A percentile compares a stretch with the other conserved stretches of the same genome.
Conservation (phyloP, 2,113 vertebrate species). For the Rhegmatorhina hoffmannsi region DNA sequence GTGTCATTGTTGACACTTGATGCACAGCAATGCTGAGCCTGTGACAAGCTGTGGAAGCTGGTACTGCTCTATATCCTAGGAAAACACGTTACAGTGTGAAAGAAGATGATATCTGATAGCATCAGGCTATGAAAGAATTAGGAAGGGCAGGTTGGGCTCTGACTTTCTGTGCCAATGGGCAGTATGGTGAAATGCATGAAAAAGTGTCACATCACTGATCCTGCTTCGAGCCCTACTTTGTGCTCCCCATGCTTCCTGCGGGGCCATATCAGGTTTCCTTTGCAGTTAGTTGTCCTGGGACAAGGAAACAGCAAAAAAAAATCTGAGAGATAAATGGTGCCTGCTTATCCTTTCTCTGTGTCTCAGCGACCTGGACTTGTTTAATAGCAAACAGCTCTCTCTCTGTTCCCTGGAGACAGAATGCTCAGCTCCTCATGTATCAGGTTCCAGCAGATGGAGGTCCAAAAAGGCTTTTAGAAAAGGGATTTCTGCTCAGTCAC, state of each 20-base stretch:
- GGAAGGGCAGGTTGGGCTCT: neutral
- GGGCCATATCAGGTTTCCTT: neutral
- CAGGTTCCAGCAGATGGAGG: neutral
- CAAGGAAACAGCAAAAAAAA: neutral
- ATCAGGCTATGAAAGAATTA: neutral
- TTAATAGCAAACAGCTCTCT: neutral
- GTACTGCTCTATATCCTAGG: neutral
- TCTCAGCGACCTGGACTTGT: neutral
- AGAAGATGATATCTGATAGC: neutral
- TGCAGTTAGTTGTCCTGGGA: neutral
- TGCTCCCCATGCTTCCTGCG: rapidly evolving
- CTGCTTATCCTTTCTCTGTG: neutral
- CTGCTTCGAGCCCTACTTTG: neutral
- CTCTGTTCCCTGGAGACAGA: neutral
- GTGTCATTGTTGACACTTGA: neutral
- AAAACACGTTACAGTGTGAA: neutral
- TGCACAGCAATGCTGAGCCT: neutral
- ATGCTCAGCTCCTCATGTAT: neutral
- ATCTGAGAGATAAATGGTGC: neutral
- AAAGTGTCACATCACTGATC: neutral
- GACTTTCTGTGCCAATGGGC: neutral
- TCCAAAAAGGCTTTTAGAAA: conserved; percentile 46
- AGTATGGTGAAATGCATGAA: neutral
- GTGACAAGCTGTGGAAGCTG: neutral
- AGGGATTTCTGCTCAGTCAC: neutral